Base-by-base conservation (phyloP, 2,113 vertebrate genomes). In the Anseranas semipalmata region DNA sequence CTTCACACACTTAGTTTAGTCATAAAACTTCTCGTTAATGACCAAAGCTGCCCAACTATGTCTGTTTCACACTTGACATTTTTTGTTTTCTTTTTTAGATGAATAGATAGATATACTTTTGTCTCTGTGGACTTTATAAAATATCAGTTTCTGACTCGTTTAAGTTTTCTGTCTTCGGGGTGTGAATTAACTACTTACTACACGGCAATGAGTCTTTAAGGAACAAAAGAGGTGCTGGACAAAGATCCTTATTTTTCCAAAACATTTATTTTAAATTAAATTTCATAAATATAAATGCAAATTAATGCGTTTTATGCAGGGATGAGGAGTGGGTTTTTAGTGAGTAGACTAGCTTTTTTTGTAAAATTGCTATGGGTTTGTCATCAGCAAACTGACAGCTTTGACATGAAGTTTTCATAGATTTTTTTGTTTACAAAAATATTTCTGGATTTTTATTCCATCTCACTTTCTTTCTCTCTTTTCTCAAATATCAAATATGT, bases 331-430 rank as follows among this genome's bases (percentile, higher is more conserved):
- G 2, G 8, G 1, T 1, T 73, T n/a, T 32, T 93, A 59, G 35
- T 73, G n/a, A 53, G n/a, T 37, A 70, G 13, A 46, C 10, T 7
- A 86, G 5, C 2, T 53, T 63, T 62, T 12, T 65, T 84, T 37
- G 9, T 85, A 88, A 81, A 76, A 66, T 37, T 96, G 7, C 12
- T 60, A 12, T 27, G 67, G 13, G 43, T 93, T 95, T 90, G 30
- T 89, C 81, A 92, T 83, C 30, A 95, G 71, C 71, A 89, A 92
- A 90, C 28, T 43, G 66, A 58, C 60, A 81, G 25, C 62, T 96
- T 94, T 91, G 71, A 82, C 46, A 94, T 90, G 55, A 58, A 89
- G 43, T 43, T 48, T 93, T 83, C 59, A 94, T 45, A 93, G 85
- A 45, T 28, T 96, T 27, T 14, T 77, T 27, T 89, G 56, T 85